A percentile compares a stretch with the other conserved stretches of the same genome.
phyloP scores from a whole-genome alignment of 1,140 invertebrate species.

The Magallana ariakensis region DNA sequence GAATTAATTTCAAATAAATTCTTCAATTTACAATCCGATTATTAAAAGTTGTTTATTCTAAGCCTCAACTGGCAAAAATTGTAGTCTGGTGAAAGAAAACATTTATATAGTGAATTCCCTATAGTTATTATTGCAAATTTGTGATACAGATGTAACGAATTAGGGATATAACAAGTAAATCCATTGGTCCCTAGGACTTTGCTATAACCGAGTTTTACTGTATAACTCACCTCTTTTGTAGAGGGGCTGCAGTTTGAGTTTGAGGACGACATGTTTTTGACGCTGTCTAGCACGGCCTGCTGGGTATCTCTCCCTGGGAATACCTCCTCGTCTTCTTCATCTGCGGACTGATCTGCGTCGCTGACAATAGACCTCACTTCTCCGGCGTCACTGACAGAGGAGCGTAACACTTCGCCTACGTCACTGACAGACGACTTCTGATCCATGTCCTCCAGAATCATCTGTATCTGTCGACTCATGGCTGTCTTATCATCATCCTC shows the following conservation, averaged over 20 bases:
- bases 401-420: constrained; percentile 34
- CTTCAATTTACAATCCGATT: too few species aligned
- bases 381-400: constrained; percentile 43
- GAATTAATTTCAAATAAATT: too few species aligned
- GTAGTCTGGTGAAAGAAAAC: too few species aligned
- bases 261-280: constrained; percentile 58
- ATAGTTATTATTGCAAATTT: too few species aligned
- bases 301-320: constrained; percentile 54
- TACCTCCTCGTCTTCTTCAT: constrained; percentile 78
- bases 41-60: too few species aligned
- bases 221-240: background rate
- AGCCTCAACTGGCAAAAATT: too few species aligned
- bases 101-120: too few species aligned
- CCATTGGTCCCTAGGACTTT: too few species aligned
- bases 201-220: background rate
- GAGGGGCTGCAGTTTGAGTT: constrained; percentile 30
- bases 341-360: constrained; percentile 69
- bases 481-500: constrained; percentile 76
- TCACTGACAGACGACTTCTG: constrained; percentile 63
- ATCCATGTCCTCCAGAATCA: constrained; percentile 76
- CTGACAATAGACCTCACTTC: constrained; percentile 56
- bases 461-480: constrained; percentile 69
- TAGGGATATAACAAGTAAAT: background rate
- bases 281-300: constrained; percentile 66
- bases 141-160: too few species aligned